A percentile compares a stretch with the other conserved stretches of the same genome.
Conservation (phyloP, 2,113 vertebrate genomes). For the Heterocephalus glaber region DNA sequence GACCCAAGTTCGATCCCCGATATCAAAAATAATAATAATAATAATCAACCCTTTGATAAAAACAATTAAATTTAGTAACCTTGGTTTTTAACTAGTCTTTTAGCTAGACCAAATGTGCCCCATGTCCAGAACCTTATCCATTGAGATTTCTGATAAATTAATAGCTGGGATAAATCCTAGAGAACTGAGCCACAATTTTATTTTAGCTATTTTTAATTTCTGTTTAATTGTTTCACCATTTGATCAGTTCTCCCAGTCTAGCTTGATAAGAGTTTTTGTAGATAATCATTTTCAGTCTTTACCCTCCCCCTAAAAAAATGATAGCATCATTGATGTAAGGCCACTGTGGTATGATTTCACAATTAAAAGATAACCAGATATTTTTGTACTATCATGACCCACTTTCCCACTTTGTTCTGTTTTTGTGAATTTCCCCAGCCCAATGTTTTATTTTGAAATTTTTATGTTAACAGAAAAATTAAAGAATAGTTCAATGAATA, state of each 20-base stretch:
- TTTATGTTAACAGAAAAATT: not conserved
- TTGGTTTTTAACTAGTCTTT: constrained; percentile 29
- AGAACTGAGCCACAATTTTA: not conserved
- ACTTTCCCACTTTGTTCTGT: not conserved
- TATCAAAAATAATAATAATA: no score
- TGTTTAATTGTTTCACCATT: not conserved
- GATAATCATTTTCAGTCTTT: constrained; percentile 18
- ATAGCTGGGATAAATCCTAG: not conserved
- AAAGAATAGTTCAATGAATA: not conserved
- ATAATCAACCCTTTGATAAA: constrained; percentile 34
- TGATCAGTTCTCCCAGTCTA: not conserved
- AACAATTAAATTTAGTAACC: constrained; percentile 15
- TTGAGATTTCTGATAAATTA: not conserved
- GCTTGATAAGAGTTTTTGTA: not conserved
- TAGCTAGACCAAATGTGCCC: not conserved
- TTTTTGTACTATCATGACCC: not conserved
- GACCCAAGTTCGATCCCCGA: no score
- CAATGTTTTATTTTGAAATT: constrained; percentile 8
- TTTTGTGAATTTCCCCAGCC: not conserved
- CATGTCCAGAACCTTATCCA: not conserved
- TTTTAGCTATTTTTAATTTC: not conserved
- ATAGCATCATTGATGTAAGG: not conserved
- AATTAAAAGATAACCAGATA: not conserved
- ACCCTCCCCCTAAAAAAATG: not conserved
- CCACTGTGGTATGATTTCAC: not conserved